These are phyloP conservation scores for Jaculus jaculus DNA, from an alignment of 2,113 vertebrate species.

Conservation along the genomic window DNA sequence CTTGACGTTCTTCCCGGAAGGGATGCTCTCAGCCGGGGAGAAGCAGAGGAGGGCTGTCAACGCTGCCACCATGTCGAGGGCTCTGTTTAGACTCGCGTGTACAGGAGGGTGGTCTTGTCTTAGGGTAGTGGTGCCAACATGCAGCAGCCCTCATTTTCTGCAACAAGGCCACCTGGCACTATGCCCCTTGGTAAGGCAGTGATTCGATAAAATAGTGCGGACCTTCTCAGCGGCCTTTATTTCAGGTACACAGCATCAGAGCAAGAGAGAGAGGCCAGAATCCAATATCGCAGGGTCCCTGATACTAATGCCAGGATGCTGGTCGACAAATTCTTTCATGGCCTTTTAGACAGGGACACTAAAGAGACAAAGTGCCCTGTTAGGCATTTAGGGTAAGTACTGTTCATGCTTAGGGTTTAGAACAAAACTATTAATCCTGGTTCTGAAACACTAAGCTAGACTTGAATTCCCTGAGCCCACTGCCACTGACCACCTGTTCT, in stretches of 20 bases:
- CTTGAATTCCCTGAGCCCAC: conserved; percentile 16
- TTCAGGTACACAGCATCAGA: not conserved
- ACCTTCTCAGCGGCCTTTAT: not conserved
- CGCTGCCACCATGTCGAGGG: not conserved
- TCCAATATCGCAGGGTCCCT: not conserved
- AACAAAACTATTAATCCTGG: not conserved
- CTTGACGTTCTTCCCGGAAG: too few relatives aligned
- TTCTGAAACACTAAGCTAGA: not conserved
- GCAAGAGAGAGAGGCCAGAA: not conserved
- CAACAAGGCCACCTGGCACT: not conserved
- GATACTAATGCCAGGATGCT: not conserved
- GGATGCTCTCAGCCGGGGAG: too few relatives aligned
- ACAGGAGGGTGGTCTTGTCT: not conserved
- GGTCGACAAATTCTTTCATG: not conserved
- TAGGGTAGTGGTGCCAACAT: not conserved
- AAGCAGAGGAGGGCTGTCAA: not conserved
- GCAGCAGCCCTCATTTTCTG: not conserved
- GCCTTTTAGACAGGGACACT: not conserved
- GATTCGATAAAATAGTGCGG: not conserved
- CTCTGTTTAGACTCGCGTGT: not conserved
- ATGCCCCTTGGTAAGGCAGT: not conserved
- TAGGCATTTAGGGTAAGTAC: not conserved
- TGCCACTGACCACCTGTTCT: conserved; percentile 35
- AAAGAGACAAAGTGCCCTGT: not conserved
- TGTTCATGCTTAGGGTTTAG: not conserved